Conservation (phyloP, 2,113 vertebrate species). For the Myotis lucifugus region DNA sequence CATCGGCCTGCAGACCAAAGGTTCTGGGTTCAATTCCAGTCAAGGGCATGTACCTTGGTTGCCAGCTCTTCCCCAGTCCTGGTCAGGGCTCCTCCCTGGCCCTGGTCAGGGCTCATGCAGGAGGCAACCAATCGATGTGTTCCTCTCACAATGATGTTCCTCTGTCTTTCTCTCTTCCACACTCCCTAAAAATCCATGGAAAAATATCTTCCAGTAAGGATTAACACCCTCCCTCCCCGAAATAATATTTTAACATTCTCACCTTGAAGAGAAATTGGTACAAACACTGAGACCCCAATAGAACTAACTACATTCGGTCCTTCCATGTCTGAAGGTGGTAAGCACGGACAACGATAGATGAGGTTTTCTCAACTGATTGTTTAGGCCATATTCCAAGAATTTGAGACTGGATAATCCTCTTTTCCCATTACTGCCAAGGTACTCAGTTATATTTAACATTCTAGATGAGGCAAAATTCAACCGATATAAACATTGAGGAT, state of each 20-base stretch:
- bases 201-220: too few species aligned
- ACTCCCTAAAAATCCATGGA: too few species aligned
- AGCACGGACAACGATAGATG: neutral
- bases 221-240: neutral
- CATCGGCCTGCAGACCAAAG: too few species aligned
- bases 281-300: constrained; percentile 16
- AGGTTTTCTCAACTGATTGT: constrained; percentile 26
- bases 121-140: too few species aligned
- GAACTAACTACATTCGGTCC: constrained; percentile 46
- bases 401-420: neutral
- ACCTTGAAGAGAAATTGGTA: constrained; percentile 54
- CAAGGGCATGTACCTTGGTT: too few species aligned
- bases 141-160: too few species aligned
- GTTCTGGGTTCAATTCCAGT: too few species aligned
- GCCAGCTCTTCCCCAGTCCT: too few species aligned
- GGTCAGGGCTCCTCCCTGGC: too few species aligned
- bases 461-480: constrained; percentile 32
- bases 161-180: too few species aligned
- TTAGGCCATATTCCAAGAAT: neutral
- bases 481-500: neutral
- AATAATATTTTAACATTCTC: constrained; percentile 59
- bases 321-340: constrained; percentile 24
- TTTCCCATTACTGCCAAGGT: neutral
- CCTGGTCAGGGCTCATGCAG: too few species aligned
- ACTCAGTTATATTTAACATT: constrained; percentile 49